phyloP scores from a whole-genome alignment of 2,113 vertebrate genomes.

The Lycaon pictus region DNA sequence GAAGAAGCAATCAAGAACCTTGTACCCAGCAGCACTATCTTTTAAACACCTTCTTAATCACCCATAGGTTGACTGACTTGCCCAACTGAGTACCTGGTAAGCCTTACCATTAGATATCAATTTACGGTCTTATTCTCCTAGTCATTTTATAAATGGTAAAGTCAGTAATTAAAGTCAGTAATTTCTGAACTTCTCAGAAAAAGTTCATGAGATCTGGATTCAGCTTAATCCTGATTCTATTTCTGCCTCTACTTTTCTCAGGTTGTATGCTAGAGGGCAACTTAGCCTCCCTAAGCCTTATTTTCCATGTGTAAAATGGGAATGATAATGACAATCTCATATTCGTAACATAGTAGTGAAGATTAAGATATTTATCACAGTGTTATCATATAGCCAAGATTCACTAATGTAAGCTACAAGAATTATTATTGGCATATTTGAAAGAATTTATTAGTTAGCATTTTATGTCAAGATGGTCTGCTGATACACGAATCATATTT shows the following conservation, averaged over 20 bases:
- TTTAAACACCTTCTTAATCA: conserved; percentile 1
- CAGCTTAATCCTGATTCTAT: background rate
- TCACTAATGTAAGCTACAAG: background rate
- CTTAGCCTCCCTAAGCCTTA: background rate
- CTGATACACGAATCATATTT: conserved; percentile 15
- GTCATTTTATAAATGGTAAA: conserved; percentile 33
- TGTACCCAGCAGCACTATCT: background rate
- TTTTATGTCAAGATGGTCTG: conserved; percentile 42
- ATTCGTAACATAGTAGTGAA: background rate
- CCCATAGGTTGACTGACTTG: background rate
- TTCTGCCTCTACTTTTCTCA: background rate
- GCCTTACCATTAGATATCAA: background rate
- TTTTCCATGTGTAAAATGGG: background rate
- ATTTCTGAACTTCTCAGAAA: too few species aligned
- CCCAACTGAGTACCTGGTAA: background rate
- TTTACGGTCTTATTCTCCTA: background rate
- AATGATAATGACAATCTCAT: background rate
- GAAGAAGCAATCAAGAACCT: conserved; percentile 7
- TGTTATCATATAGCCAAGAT: background rate
- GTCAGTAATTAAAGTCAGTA: background rate
- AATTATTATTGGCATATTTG: background rate
- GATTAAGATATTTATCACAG: conserved; percentile 7
- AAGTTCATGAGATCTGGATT: background rate
- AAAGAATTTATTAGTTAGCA: background rate
- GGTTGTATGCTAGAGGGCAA: background rate